Conservation (phyloP, 2,113 vertebrate genomes). For the Ammodytes dubius region DNA sequence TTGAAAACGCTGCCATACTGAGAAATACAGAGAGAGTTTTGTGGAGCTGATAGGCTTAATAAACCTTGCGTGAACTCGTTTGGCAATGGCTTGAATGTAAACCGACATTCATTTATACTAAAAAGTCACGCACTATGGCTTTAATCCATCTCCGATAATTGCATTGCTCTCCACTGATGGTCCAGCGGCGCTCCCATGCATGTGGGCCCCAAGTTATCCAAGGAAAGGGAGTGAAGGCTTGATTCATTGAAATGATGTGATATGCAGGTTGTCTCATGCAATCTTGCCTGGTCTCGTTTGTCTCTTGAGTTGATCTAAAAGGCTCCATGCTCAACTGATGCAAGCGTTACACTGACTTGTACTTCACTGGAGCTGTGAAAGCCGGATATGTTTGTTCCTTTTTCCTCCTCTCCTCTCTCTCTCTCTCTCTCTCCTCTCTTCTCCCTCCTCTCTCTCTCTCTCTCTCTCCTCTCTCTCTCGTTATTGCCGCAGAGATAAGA, state of each 20-base stretch:
- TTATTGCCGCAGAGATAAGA: constrained; percentile 48
- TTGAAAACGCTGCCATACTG: too few relatives aligned
- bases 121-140: too few relatives aligned
- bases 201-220: background rate
- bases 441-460: background rate
- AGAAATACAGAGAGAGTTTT: too few relatives aligned
- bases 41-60: too few relatives aligned
- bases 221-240: background rate
- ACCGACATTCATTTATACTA: too few relatives aligned
- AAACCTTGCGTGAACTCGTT: too few relatives aligned
- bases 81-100: too few relatives aligned
- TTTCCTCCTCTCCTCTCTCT: background rate
- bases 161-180: constrained; percentile 48
- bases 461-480: background rate
- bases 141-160: constrained; percentile 39
- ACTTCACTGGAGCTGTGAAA: background rate
- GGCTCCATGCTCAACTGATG: background rate
- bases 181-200: constrained; percentile 12
- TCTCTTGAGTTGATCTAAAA: background rate
- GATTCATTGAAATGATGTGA: background rate
- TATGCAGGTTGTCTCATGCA: background rate
- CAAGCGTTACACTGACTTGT: constrained; percentile 12
- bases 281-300: background rate
- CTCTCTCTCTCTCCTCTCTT: too few relatives aligned
- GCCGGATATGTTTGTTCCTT: background rate